A percentile compares a stretch with the other conserved stretches of the same genome.
Evolutionary conservation across 1,140 invertebrate genomes (phyloP).

Genomic region (Orchestia grillus): DNA sequence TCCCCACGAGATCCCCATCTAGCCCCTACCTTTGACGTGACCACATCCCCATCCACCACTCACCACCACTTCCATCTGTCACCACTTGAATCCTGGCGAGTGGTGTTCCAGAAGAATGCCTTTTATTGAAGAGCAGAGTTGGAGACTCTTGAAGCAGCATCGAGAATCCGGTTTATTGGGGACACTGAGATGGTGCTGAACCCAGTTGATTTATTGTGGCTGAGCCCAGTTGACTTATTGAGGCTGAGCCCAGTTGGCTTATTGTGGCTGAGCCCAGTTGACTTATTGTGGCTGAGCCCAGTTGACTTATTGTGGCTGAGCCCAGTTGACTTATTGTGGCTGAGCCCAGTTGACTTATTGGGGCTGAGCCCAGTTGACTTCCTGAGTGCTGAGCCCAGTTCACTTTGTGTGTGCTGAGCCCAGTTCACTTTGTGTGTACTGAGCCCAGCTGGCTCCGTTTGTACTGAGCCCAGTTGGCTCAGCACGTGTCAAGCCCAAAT

Average conservation of each 20-base stretch:
- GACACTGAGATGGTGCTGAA: background rate
- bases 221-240: background rate
- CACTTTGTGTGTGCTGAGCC: background rate
- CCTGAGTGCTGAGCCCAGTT: too few relatives aligned
- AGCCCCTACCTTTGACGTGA: too few relatives aligned
- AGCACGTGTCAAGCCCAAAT: too few relatives aligned
- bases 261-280: background rate
- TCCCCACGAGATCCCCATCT: too few relatives aligned
- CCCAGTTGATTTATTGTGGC: background rate
- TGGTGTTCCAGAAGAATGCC: slow-evolving; percentile 49
- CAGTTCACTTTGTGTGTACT: too few relatives aligned
- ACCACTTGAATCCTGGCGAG: background rate
- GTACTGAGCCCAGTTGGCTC: too few relatives aligned
- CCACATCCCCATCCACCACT: background rate
- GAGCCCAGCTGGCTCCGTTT: too few relatives aligned
- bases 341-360: background rate
- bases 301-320: too few relatives aligned
- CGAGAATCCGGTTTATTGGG: background rate
- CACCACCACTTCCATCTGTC: slow-evolving; percentile 42
- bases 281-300: too few relatives aligned
- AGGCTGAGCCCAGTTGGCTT: background rate
- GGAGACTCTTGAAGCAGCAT: background rate
- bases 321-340: background rate
- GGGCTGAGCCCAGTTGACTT: background rate
- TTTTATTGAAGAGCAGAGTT: background rate